Evolutionary conservation across 2,797 vertebrate species (phyloP), one percentile per base, ranked within the genome.

Genomic region (Fistularia commersonii): DNA sequence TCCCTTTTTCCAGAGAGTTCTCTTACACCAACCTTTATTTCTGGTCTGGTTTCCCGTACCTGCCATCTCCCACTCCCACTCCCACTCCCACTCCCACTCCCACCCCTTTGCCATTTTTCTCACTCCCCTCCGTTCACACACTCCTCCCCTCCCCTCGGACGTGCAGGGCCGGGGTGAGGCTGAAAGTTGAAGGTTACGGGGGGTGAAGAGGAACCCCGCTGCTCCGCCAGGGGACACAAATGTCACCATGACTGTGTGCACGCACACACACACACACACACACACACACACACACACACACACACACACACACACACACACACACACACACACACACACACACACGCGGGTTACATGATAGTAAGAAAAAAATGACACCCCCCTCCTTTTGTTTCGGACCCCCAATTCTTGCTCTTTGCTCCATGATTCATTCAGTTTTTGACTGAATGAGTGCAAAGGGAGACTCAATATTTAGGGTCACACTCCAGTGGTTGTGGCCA

Each of bases 121-220:
- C 61, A 52, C 64, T 54, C 45, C 48, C 62, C 64, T 57, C 31
- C 41, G 1, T 61, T 67, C n/a, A 0, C 40, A 54, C 2, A 51
- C 52, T n/a, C n/a, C n/a, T n/a, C n/a, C 54, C 66, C 65, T 69
- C 61, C 61, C 41, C 46, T 33, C 15, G 52, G 72, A 67, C 51
- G 42, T 69, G 67, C 58, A 58, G 69, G 74, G 69, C 58, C 84
- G 74, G 85, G 85, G 87, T 78, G 86, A 83, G 84, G 87, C 89
- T 89, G 88, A 87, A 87, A 91, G 90, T 87, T 91, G 90, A 91
- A 92, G 90, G 90, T 90, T 90, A 89, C 61, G 53, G 84, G 80
- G 90, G 88, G n/a, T 88, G 86, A 91, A 88, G 80, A 78, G 77
- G 81, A 85, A 73, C 77, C 89, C 89, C 77, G 88, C 89, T 87